Evolutionary conservation across 2,797 vertebrate species (phyloP).

Genomic region (Pangasius mekongensis): DNA sequence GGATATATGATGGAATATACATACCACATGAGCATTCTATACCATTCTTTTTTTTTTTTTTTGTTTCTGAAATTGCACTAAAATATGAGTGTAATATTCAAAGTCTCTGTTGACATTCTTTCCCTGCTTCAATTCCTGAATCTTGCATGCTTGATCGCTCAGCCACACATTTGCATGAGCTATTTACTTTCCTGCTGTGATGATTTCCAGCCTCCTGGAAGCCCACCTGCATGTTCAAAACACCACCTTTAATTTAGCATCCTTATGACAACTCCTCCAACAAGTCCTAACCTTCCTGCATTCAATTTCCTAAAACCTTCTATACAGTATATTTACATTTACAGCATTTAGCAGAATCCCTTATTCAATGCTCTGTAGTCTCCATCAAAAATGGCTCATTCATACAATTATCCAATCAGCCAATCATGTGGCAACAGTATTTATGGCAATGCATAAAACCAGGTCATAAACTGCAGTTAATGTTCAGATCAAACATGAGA

Average conservation of each 20-base stretch:
- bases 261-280: background rate
- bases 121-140: constrained; percentile 2
- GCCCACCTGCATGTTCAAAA: constrained; percentile 8
- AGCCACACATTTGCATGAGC: constrained; percentile 4
- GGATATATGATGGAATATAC: background rate
- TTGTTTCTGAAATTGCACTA: background rate
- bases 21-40: background rate
- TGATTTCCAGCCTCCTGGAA: constrained; percentile 8
- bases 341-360: background rate
- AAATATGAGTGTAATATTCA: background rate
- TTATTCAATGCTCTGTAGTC: background rate
- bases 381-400: background rate
- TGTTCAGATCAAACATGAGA: background rate
- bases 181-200: constrained; percentile 25
- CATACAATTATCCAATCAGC: background rate
- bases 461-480: background rate
- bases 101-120: background rate
- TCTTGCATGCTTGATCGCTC: background rate
- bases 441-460: background rate
- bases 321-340: constrained; percentile 1
- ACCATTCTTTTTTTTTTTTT: background rate
- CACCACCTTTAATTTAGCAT: constrained; percentile 16
- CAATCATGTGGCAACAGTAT: background rate
- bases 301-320: background rate
- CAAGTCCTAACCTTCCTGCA: background rate